Conservation (phyloP, 2,113 vertebrate species). For the Chaetodon trifascialis region DNA sequence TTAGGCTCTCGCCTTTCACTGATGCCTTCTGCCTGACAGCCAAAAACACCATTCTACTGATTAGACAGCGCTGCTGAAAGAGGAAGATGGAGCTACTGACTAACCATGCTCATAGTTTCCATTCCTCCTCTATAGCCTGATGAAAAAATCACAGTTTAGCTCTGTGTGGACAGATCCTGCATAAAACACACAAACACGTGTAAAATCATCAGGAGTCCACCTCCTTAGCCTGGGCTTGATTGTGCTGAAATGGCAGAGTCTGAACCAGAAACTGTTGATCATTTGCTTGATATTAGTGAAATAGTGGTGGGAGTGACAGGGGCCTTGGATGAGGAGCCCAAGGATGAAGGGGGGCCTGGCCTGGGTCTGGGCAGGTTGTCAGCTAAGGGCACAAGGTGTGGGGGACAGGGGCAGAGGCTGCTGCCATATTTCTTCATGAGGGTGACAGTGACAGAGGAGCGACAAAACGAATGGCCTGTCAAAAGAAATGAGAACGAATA, state of each 20-base stretch:
- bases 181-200: constrained; percentile 13
- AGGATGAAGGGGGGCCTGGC: constrained; percentile 20
- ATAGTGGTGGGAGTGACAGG: constrained; percentile 1
- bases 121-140: constrained; percentile 8
- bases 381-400: constrained; percentile 70
- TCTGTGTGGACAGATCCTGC: constrained; percentile 10
- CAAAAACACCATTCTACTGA: constrained; percentile 70
- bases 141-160: constrained; percentile 10
- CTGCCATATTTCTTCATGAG: constrained; percentile 88
- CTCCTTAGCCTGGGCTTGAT: background rate
- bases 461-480: constrained; percentile 85
- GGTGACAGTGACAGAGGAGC: constrained; percentile 82
- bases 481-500: constrained; percentile 85
- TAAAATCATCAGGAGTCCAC: constrained; percentile 1
- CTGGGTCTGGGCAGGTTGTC: constrained; percentile 60
- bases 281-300: constrained; percentile 30
- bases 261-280: constrained; percentile 32
- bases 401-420: constrained; percentile 70
- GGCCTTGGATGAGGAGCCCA: constrained; percentile 25
- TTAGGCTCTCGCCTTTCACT: constrained; percentile 71
- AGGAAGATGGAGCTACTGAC: constrained; percentile 10
- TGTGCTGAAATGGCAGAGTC: background rate
- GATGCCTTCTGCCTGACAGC: constrained; percentile 61
- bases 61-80: constrained; percentile 45
- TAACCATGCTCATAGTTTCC: constrained; percentile 18